Base-by-base conservation (phyloP, 2,888 invertebrate species). In the Tinea pellionella region DNA sequence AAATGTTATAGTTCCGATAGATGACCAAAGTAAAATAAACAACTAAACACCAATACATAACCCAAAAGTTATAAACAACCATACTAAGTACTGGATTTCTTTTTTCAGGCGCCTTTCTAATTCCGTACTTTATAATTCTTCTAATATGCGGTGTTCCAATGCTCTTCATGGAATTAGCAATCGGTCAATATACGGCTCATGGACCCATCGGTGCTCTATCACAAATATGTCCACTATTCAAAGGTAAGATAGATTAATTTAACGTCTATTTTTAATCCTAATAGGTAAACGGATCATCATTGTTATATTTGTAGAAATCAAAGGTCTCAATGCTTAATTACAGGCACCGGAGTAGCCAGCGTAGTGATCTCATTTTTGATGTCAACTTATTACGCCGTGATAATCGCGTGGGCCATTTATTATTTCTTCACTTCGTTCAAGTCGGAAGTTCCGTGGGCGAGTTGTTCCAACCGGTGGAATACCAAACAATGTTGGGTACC, bases 301-400 rank as follows among this genome's bases (percentile, higher is more conserved):
- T 57, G 7, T 42, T 6, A 24, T 6, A 3, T 24, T 2, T n/a
- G 11, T 56, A 56, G 13, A 16, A 18, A 19, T 16, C 24, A 24
- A 24, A n/a, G n/a, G 24, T 24, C 24, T 24, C 3, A 24, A 3
- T 37, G 2, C 9, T 9, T 37, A 64, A 60, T 87, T 86, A n/a
- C 84, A 97, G 97, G 97, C 71, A 95, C 96, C 66, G 98, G 97
- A 62, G 89, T 98, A 68, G 96, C 96, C 63, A 96, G 96, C 77
- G 96, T 97, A 64, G 93, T 97, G 76, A 95, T 97, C 78, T 97
- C 97, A 66, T 96, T 97, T 86, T 88, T 97, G 74, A 94, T 98
- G 92, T 96, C 96, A 66, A 96, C 97, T 60, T 97, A 97, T 82
- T 97, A 97, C 82, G 96, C 96, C 79, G 96, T 97, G 67, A 95